Base-by-base conservation (phyloP, 2,888 invertebrate genomes). In the Tachina fera region DNA sequence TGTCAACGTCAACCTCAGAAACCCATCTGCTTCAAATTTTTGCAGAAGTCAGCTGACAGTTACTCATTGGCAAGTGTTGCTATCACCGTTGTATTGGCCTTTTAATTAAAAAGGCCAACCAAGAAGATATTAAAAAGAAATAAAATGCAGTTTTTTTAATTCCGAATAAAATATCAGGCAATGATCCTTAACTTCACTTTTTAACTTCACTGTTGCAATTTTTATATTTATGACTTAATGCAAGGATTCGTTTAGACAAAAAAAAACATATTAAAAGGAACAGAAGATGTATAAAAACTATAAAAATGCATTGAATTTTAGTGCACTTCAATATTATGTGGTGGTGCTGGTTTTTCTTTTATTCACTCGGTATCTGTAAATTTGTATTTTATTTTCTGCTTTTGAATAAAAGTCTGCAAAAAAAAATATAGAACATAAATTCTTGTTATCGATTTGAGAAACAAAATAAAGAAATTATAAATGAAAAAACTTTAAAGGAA, bases 391-490 rank as follows among this genome's bases (percentile, higher is more conserved):
- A 1, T 60, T 19, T 41, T 16, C 6, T 58, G 58, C 43, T 58
- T 43, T 22, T 22, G 60, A 63, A 63, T 65, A 65, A 58, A 19
- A 61, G 41, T 41, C 41, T 41, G 68, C 22, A 5, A 78, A 39
- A 5, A 78, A 39, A 19, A 61, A 31, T 71, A 71, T 68, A 67
- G 70, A 81, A 53, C 76, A 83, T 86, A 86, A 86, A 86, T 76
- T 76, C 67, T 72, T 68, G 13, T 68, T 83, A 83, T 83, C 83
- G 86, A 83, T 86, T 86, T 79, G 65, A 72, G 72, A 47, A 72
- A 77, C 60, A 72, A 85, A 83, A 61, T 47, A 22, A 84, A 76
- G 16, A 77, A 67, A 67, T 13, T 74, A 68, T 68, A 11, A 58
- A 65, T 61, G 14, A 41, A 45, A 61, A 19, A 76, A 76, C 49